phyloP scores from a whole-genome alignment of 2,797 vertebrate genomes.

The Myripristis murdjan region DNA sequence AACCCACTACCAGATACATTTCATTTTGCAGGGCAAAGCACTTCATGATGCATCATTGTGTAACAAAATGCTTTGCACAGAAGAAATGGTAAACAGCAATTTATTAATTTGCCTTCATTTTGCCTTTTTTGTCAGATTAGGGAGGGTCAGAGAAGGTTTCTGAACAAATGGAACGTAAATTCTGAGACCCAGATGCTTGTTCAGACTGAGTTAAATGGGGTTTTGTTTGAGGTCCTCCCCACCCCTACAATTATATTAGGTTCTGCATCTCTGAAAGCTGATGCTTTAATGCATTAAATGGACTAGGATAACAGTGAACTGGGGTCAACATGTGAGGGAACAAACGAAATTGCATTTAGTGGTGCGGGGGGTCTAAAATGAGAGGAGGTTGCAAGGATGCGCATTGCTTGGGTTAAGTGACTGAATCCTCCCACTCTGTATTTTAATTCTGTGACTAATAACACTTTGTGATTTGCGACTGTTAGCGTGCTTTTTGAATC shows the following conservation, averaged over 20 bases:
- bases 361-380: slow-evolving; percentile 25
- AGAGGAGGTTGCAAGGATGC: slow-evolving; percentile 28
- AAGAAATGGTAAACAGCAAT: slow-evolving; percentile 39
- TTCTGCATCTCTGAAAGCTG: slow-evolving; percentile 43
- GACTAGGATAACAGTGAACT: slow-evolving; percentile 54
- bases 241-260: slow-evolving; percentile 21
- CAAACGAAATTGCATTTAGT: slow-evolving; percentile 71
- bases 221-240: slow-evolving; percentile 50
- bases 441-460: slow-evolving; percentile 55
- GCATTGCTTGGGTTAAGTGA: slow-evolving; percentile 46
- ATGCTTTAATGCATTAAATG: slow-evolving; percentile 71
- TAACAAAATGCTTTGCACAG: slow-evolving; percentile 41
- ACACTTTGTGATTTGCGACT: slow-evolving; percentile 45
- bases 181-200: slow-evolving; percentile 45
- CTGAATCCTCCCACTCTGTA: slow-evolving; percentile 55
- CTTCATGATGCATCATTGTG: slow-evolving; percentile 45
- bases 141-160: slow-evolving; percentile 53
- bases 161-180: slow-evolving; percentile 62
- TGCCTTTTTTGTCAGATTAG: slow-evolving; percentile 29
- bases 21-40: slow-evolving; percentile 40
- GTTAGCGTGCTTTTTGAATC: slow-evolving; percentile 36
- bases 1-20: slow-evolving; percentile 42
- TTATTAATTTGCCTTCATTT: slow-evolving; percentile 49
- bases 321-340: slow-evolving; percentile 55
- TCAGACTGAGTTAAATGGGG: slow-evolving; percentile 51